phyloP scores from a whole-genome alignment of 2,888 invertebrate species.

The Drosophila emarginata region DNA sequence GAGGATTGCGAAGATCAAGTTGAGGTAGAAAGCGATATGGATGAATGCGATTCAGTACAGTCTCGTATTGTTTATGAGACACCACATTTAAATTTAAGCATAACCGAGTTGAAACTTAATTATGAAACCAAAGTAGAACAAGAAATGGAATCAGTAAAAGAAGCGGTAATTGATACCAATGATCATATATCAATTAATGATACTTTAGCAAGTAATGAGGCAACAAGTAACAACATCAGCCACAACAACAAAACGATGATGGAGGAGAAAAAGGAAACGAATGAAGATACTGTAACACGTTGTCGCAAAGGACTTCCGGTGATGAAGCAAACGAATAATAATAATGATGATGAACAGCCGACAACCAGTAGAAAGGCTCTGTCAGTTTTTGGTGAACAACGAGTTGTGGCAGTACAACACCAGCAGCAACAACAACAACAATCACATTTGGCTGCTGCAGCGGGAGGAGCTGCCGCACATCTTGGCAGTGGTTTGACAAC shows the following conservation, averaged over 20 bases:
- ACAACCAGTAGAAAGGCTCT: constrained; percentile 67
- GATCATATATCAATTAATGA: constrained; percentile 32
- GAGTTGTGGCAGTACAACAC: constrained; percentile 36
- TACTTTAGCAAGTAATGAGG: constrained; percentile 49
- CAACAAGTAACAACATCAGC: constrained; percentile 1
- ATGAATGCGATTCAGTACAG: constrained; percentile 47
- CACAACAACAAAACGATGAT: not conserved
- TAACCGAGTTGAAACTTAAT: constrained; percentile 74
- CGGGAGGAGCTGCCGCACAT: constrained; percentile 44
- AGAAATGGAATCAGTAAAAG: constrained; percentile 8
- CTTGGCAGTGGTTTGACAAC: constrained; percentile 74
- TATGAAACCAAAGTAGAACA: constrained; percentile 57
- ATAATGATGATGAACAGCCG: constrained; percentile 56
- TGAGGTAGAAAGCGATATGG: constrained; percentile 1
- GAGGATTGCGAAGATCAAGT: constrained; percentile 12
- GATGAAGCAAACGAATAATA: constrained; percentile 3
- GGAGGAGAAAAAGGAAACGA: constrained; percentile 1
- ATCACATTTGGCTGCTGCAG: constrained; percentile 13
- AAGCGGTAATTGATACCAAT: constrained; percentile 24
- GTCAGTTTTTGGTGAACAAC: constrained; percentile 77
- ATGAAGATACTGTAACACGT: constrained; percentile 35
- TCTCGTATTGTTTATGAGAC: constrained; percentile 76
- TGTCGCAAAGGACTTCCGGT: constrained; percentile 56
- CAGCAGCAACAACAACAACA: not conserved
- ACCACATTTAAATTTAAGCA: constrained; percentile 74